Percentiles rank a stretch among this genome's conserved stretches.
Conservation (phyloP, 2,888 invertebrate genomes). For the Seira musarum region DNA sequence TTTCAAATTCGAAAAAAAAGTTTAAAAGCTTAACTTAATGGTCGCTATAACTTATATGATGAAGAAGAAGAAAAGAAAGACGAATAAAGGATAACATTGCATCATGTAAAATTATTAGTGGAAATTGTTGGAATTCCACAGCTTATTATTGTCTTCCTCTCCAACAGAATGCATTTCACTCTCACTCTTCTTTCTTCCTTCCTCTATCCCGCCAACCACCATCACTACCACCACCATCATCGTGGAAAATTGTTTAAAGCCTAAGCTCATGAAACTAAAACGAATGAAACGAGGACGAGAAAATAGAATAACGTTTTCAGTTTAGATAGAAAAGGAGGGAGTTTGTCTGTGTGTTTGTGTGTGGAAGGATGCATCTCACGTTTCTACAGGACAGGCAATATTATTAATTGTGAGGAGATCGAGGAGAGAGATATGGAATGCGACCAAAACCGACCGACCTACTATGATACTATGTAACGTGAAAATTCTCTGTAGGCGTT, state of each 20-base stretch:
- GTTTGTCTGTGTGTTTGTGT: neutral
- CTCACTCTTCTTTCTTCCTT: no score
- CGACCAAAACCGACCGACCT: slow-evolving; percentile 46
- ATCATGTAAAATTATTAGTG: slow-evolving; percentile 69
- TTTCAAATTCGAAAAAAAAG: slow-evolving; percentile 39
- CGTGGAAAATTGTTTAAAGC: slow-evolving; percentile 2
- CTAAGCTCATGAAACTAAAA: slow-evolving; percentile 22
- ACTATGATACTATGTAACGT: no score
- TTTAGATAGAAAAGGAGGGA: slow-evolving; percentile 52
- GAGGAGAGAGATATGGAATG: slow-evolving; percentile 66
- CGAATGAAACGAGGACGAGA: no score
- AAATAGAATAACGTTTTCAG: no score
- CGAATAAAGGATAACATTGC: slow-evolving; percentile 62
- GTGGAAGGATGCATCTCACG: slow-evolving; percentile 69
- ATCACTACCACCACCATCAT: slow-evolving; percentile 26
- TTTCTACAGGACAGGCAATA: slow-evolving; percentile 70
- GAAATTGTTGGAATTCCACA: slow-evolving; percentile 66
- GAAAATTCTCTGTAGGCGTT: no score
- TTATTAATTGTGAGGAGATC: slow-evolving; percentile 70
- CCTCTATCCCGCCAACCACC: neutral
- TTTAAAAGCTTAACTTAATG: slow-evolving; percentile 55
- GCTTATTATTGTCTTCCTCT: slow-evolving; percentile 62
- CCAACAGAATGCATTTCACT: slow-evolving; percentile 39
- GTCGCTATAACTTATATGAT: neutral
- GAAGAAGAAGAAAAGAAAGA: slow-evolving; percentile 9